Evolutionary conservation across 1,140 invertebrate species (phyloP), one percentile per base, ranked within the genome.

Genomic region (Meloidogyne chitwoodi): DNA sequence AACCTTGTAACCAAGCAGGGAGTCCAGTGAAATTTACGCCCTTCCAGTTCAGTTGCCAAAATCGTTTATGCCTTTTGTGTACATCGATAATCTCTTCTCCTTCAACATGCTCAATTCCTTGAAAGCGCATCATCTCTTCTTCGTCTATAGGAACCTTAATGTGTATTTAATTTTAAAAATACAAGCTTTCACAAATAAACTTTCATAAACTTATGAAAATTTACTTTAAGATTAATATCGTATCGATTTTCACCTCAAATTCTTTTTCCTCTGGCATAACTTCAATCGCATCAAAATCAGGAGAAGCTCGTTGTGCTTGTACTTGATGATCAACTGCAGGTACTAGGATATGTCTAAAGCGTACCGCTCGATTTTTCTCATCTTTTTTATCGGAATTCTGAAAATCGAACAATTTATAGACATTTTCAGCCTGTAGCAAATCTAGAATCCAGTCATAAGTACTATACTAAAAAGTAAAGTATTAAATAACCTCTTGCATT

Each of bases 61-160:
- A 73, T 19, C 56, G n/a, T 29, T 64, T 75, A 27, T 75, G 65
- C 64, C 64, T 65, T 27, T 65, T 65, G n/a, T 29, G 27, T 14
- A 75, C 74, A 38, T 66, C 67, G 31, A 6, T 68, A 6, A 74
- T 41, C 0, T 29, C 56, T 31, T 63, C 24, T 74, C 61, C 29
- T 69, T 38, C 26, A 27, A n/a, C 44, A 16, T 48, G n/a, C 11
- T 78, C 24, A 34, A 68, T 64, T 27, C 76, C 75, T 26, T 64
- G 56, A 63, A 72, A 76, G 12, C 48, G 67, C 31, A 78, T 69
- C 41, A 81, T 81, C 27, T 81, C 80, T 65, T 83, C 80, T 61
- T 81, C 80, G 41, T 83, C 71, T n/a, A 83, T 79, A 3, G 63
- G 66, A 16, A 81, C 71, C 79, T 80, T 16, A 77, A 29, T 27